Evolutionary conservation across 2,888 invertebrate species (phyloP), one percentile per base, ranked within the genome.

Genomic region (Stratiomys singularior): DNA sequence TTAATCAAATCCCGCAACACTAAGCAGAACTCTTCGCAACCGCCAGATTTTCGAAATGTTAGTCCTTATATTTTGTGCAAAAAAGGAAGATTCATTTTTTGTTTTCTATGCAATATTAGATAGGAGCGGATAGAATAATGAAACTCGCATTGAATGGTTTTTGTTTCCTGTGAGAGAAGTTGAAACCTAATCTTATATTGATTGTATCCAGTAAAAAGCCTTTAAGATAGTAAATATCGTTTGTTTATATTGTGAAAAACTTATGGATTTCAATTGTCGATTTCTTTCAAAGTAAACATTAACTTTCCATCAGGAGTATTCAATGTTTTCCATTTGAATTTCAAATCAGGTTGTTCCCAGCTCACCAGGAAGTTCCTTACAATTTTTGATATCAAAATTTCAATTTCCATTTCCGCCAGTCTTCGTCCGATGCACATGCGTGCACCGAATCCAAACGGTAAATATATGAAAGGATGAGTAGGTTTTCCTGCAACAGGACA

Each of bases 331-430:
- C 82, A 83, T 15, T 81, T 82, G 52, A 85, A 86, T 63, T 83
- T 81, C 30, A 86, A 56, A 0, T 84, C 81, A 3, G 81, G 69
- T 0, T 82, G 78, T 72, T 83, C 44, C 85, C 85, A 86, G 28
- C 81, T 82, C 15, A 86, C 66, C 23, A 78, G 79, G 74, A 87
- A 88, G 71, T 83, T 83, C 15, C 86, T 82, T 23, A 88, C 23
- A 5, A 86, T 77, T 5, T 83, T 89, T 21, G 88, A 86, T 37
- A 89, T 78, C 0, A 91, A 83, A 0, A 88, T 88, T 85, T 91
- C 90, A 77, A 93, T 89, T 85, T 93, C 94, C 82, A 94, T 88
- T 83, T 93, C 93, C 0, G 94, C 94, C 79, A 95, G 91, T 82
- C 94, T 88, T 82, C 92, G 89, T 7, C 94, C 94, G 80, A 93